Evolutionary conservation across 1,140 invertebrate species (phyloP), one percentile per base, ranked within the genome.

Genomic region (Copidosoma floridanum): DNA sequence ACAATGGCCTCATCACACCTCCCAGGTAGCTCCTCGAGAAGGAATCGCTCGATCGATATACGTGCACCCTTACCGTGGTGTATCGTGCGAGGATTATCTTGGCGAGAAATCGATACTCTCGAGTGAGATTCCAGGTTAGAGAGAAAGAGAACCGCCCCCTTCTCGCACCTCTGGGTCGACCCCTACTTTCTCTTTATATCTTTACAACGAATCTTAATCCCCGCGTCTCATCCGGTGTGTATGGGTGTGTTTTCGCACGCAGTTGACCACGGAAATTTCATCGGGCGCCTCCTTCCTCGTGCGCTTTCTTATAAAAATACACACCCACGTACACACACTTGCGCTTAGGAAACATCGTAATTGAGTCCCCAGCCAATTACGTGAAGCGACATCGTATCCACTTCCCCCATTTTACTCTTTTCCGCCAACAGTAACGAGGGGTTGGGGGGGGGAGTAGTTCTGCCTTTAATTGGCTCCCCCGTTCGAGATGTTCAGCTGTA

Each of bases 281-380:
- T 67, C 54, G 63, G 59, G 57, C 62, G n/a, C n/a, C n/a, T n/a
- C n/a, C n/a, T n/a, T n/a, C n/a, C n/a, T n/a, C 72, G 72, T 76
- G 75, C 71, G 65, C 72, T 61, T 73, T 71, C 65, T 73, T n/a
- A n/a, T n/a, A 50, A 64, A 68, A 68, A 74, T 76, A 74, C 66
- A 72, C 57, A 63, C 43, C 53, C n/a, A n/a, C n/a, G n/a, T n/a
- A n/a, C n/a, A n/a, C n/a, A n/a, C n/a, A n/a, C n/a, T n/a, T n/a
- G n/a, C n/a, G n/a, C n/a, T n/a, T n/a, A n/a, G n/a, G 57, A 65
- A 64, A 52, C 40, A 62, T 57, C 69, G 73, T 73, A 76, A 76
- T 76, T 70, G 69, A 75, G 71, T 76, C 73, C 65, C 69, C 52
- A 61, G 60, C 65, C 74, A 76, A 76, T 77, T 77, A 77, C 72